Evolutionary conservation across 2,888 invertebrate genomes (phyloP).

Genomic region (Euphydryas editha): DNA sequence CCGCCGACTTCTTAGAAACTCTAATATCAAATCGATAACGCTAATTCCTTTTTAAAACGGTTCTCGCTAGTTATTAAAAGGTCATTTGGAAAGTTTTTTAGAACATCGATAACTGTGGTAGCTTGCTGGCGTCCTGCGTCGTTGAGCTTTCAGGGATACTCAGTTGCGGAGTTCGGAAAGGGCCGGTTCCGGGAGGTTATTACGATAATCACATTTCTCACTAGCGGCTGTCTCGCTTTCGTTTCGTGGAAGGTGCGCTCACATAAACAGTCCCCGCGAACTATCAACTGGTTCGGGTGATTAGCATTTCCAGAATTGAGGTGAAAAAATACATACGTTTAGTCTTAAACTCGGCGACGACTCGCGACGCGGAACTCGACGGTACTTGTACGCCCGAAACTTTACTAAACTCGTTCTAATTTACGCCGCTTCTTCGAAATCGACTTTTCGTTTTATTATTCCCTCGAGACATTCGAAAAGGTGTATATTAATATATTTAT

Average conservation of each 20-base stretch:
- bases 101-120: constrained; percentile 12
- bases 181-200: constrained; percentile 75
- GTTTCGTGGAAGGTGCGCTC: constrained; percentile 74
- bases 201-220: constrained; percentile 80
- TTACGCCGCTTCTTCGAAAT: constrained; percentile 4
- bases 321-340: constrained; percentile 50
- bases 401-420: constrained; percentile 9
- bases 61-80: constrained; percentile 35
- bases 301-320: constrained; percentile 77
- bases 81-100: constrained; percentile 25
- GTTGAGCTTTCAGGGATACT: constrained; percentile 41
- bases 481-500: background rate
- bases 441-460: constrained; percentile 5
- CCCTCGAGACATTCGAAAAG: too few species aligned
- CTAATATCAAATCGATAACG: constrained; percentile 51
- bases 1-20: constrained; percentile 59
- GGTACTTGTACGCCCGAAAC: background rate
- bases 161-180: constrained; percentile 69
- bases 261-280: constrained; percentile 68
- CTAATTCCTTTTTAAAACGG: constrained; percentile 41
- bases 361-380: background rate
- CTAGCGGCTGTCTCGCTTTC: constrained; percentile 77
- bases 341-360: constrained; percentile 3
- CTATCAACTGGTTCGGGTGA: constrained; percentile 74
- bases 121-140: background rate